Conservation (phyloP, 2,888 invertebrate species). For the Himalopsyche tibetana region DNA sequence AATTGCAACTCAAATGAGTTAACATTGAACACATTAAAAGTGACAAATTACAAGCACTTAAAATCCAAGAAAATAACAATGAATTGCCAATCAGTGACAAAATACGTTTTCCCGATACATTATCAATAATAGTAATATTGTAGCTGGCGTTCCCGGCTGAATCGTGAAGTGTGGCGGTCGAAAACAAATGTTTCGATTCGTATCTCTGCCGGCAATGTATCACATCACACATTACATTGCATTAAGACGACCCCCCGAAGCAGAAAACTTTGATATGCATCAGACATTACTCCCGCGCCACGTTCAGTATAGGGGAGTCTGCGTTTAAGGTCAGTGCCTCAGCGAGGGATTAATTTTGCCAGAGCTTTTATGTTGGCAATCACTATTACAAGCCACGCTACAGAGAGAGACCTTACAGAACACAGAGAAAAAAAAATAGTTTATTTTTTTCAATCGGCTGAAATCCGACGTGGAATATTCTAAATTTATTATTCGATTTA, state of each 20-base stretch:
- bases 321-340: neutral
- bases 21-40: no score
- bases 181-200: neutral
- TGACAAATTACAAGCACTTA: no score
- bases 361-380: no score
- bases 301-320: neutral
- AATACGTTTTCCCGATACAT: neutral
- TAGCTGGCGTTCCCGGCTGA: neutral
- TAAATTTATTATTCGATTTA: no score
- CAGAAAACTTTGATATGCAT: slow-evolving; percentile 27
- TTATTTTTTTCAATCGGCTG: no score
- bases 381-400: no score
- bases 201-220: slow-evolving; percentile 22
- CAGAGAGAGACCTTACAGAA: no score
- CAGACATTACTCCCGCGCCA: slow-evolving; percentile 29
- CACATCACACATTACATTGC: slow-evolving; percentile 36
- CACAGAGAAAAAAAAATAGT: no score
- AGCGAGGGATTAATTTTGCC: neutral
- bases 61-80: no score
- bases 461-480: no score
- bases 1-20: no score
- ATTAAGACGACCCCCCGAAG: neutral
- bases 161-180: neutral
- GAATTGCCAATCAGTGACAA: neutral
- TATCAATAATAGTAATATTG: neutral